Percentiles rank a stretch among this genome's conserved stretches.
Conservation (phyloP, 1,140 invertebrate species). For the Condylostylus longicornis region DNA sequence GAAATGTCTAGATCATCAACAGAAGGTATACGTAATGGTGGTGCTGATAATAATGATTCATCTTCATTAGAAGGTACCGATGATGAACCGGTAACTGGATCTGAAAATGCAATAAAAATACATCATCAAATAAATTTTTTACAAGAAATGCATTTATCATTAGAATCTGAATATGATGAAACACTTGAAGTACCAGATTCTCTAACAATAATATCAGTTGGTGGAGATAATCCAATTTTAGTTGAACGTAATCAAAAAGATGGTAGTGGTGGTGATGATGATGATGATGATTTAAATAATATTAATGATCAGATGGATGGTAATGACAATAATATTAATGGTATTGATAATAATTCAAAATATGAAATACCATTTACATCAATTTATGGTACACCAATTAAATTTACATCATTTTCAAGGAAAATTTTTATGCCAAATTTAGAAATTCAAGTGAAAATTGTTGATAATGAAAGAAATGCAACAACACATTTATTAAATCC, state of each 20-base stretch:
- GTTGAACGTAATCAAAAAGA: constrained; percentile 28
- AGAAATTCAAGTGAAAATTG: constrained; percentile 54
- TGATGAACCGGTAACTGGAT: too few species aligned
- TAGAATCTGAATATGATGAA: constrained; percentile 47
- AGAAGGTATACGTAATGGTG: too few species aligned
- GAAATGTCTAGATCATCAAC: too few species aligned
- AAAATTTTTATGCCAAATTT: constrained; percentile 63
- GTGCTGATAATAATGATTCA: too few species aligned
- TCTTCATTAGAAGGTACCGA: too few species aligned
- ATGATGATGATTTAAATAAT: constrained; percentile 19
- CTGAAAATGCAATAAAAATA: too few species aligned
- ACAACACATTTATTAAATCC: constrained; percentile 70
- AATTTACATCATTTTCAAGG: constrained; percentile 53
- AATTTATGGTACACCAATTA: constrained; percentile 48
- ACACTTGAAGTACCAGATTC: constrained; percentile 42
- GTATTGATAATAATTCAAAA: constrained; percentile 15
- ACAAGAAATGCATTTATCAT: too few species aligned
- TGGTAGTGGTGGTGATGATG: constrained; percentile 20
- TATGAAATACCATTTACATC: constrained; percentile 44
- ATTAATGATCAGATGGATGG: constrained; percentile 10
- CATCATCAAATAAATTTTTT: too few species aligned
- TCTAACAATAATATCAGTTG: constrained; percentile 36
- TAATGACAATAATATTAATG: constrained; percentile 4
- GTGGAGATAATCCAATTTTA: constrained; percentile 36
- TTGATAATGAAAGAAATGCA: constrained; percentile 55